Percentiles rank a stretch among this genome's conserved stretches.
phyloP scores from a whole-genome alignment of 1,140 invertebrate genomes.

The Helicoverpa armigera region DNA sequence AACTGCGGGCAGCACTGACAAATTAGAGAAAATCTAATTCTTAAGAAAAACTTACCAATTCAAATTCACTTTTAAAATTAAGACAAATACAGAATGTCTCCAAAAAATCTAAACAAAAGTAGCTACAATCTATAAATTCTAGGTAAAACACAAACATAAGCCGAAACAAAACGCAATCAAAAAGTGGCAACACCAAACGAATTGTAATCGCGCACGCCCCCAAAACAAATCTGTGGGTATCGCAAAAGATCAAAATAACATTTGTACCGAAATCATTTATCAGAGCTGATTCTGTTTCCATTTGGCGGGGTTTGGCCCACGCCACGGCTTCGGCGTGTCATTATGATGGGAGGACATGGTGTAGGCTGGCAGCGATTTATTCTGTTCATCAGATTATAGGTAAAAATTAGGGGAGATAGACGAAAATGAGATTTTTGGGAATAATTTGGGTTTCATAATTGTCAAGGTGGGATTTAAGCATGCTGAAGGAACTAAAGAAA shows the following conservation, averaged over 20 bases:
- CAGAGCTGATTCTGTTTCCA: conserved; percentile 80
- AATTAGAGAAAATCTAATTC: too few species aligned
- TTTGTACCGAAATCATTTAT: conserved; percentile 84
- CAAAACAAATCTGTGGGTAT: conserved; percentile 76
- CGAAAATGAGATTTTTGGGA: too few species aligned
- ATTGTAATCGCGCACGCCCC: conserved; percentile 68
- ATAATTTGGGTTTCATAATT: too few species aligned
- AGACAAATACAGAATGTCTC: too few species aligned
- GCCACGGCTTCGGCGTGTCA: conserved; percentile 51
- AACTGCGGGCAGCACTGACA: too few species aligned
- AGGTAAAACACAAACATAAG: background rate
- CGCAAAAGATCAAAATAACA: conserved; percentile 83
- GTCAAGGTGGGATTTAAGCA: too few species aligned
- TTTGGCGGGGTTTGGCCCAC: conserved; percentile 65
- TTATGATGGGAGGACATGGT: conserved; percentile 30
- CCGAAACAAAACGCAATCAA: conserved; percentile 63
- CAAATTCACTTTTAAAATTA: too few species aligned
- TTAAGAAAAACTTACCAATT: too few species aligned
- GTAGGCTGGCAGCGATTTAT: conserved; percentile 36
- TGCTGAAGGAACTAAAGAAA: too few species aligned
- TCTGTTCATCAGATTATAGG: background rate
- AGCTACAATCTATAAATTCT: background rate
- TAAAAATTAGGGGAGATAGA: background rate
- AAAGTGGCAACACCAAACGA: conserved; percentile 60
- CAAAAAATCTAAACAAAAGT: too few species aligned